Conservation (phyloP, 2,113 vertebrate species). For the Rhabdornis inornatus region DNA sequence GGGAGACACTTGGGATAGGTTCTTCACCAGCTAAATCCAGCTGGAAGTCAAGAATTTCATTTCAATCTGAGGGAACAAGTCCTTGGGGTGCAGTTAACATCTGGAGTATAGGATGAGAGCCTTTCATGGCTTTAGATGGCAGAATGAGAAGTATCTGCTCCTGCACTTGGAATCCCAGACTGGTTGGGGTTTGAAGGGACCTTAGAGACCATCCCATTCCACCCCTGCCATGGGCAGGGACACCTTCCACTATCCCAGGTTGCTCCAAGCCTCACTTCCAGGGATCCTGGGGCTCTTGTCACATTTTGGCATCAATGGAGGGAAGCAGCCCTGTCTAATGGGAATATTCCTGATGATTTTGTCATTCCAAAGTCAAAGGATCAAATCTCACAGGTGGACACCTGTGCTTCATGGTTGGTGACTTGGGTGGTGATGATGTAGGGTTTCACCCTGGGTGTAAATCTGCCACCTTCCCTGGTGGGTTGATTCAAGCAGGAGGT, state of each 20-base stretch:
- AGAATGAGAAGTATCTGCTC: background rate
- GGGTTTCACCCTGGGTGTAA: background rate
- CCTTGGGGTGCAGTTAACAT: background rate
- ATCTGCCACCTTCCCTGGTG: background rate
- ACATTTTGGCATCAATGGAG: background rate
- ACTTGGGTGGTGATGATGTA: background rate
- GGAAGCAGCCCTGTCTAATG: background rate
- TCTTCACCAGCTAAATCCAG: background rate
- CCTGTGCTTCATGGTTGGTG: background rate
- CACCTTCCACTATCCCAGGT: background rate
- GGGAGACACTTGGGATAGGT: background rate
- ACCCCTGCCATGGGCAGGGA: background rate
- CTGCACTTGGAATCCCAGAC: background rate
- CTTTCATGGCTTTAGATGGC: background rate
- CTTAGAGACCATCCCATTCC: background rate
- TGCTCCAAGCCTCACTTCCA: background rate
- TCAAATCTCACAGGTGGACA: background rate
- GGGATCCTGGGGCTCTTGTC: background rate
- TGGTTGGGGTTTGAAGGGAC: background rate
- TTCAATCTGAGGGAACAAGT: background rate
- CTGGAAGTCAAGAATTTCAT: background rate
- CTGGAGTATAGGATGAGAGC: background rate
- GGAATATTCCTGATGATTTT: background rate
- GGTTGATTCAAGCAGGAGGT: background rate
- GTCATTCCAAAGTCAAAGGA: background rate